These are phyloP conservation scores for Saguinus imperator DNA, from an alignment of 2,113 vertebrate genomes.

Conservation along the genomic window DNA sequence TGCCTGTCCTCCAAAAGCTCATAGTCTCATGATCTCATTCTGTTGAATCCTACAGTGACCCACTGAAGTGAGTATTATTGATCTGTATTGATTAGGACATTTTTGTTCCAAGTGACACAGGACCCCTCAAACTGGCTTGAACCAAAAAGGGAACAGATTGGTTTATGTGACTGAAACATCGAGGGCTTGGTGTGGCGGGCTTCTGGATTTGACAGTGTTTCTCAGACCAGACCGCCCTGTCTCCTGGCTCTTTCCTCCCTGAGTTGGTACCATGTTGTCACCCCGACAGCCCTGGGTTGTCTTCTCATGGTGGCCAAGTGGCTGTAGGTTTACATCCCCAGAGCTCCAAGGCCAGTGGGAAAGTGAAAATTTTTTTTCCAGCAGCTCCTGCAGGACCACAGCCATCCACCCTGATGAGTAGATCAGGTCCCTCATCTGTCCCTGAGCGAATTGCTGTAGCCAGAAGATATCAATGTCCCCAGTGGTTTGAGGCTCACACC, in stretches of 20 bases:
- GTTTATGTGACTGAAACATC: not conserved
- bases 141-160: accelerated
- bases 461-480: not conserved
- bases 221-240: not conserved
- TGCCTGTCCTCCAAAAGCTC: not conserved
- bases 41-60: not conserved
- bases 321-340: not conserved
- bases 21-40: not conserved
- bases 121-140: not conserved
- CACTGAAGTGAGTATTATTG: not conserved
- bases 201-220: not conserved
- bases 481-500: not conserved
- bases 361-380: not conserved
- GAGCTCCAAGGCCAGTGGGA: not conserved
- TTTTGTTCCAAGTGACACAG: conserved; percentile 5
- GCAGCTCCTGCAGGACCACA: not conserved
- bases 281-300: not conserved
- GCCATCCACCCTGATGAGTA: not conserved
- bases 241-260: not conserved
- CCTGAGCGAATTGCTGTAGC: not conserved
- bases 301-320: not conserved
- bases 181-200: not conserved
- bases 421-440: not conserved
- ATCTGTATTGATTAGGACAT: not conserved
- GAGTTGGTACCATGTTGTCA: not conserved